Percentiles rank a stretch among this genome's conserved stretches.
phyloP scores from a whole-genome alignment of 2,888 invertebrate species.

The Metacarcinus magister region DNA sequence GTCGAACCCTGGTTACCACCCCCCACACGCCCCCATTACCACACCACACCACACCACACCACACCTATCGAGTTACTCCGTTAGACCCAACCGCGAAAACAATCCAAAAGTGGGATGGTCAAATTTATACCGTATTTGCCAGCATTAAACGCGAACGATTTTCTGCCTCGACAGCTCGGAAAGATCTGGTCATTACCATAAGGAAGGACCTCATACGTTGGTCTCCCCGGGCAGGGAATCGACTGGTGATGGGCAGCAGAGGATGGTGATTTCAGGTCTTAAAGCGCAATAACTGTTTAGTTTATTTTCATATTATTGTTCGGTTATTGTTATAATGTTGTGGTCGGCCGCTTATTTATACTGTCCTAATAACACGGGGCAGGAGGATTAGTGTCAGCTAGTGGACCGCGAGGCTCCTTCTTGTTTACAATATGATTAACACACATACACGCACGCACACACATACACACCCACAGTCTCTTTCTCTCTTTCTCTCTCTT shows the following conservation, averaged over 20 bases:
- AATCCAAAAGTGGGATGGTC: neutral
- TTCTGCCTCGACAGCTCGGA: neutral
- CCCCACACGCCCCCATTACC: too few species aligned
- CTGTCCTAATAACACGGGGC: neutral
- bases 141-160: neutral
- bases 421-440: slow-evolving; percentile 38
- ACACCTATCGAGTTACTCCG: neutral
- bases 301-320: slow-evolving; percentile 34
- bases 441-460: neutral
- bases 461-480: neutral
- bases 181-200: neutral
- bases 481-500: slow-evolving; percentile 26
- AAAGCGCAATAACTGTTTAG: neutral
- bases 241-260: neutral
- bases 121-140: slow-evolving; percentile 18
- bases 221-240: neutral
- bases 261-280: neutral
- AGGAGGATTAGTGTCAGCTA: neutral
- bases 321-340: neutral
- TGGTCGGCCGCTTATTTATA: neutral
- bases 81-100: neutral
- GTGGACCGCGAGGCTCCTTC: neutral
- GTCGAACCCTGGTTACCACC: neutral
- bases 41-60: too few species aligned
- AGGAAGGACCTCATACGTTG: neutral